Evolutionary conservation across 2,888 invertebrate genomes (phyloP).

Genomic region (Apotomis turbidana): DNA sequence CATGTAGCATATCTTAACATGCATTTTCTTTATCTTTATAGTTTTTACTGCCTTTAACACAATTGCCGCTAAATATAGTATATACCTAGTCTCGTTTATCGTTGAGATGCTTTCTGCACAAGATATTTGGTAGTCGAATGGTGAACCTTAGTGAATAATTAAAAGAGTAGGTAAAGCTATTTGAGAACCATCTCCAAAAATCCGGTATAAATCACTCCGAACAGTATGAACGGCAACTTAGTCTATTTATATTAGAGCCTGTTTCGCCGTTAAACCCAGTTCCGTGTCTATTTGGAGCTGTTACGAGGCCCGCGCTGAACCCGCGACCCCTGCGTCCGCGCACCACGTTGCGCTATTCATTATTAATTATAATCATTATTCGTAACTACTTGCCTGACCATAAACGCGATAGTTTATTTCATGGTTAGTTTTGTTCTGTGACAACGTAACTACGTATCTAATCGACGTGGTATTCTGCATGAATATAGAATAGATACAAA

Average conservation of each 20-base stretch:
- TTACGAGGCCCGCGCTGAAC: conserved; percentile 7
- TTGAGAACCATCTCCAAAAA: background rate
- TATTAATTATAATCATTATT: background rate
- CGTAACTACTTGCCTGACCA: background rate
- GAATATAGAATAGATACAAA: no score
- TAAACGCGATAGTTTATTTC: no score
- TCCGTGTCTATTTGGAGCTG: background rate
- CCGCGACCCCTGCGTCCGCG: conserved; percentile 7
- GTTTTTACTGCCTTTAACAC: background rate
- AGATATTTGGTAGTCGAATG: no score
- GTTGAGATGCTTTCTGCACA: no score
- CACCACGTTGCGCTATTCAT: background rate
- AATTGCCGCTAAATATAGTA: no score
- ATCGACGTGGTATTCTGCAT: no score
- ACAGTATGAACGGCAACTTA: background rate
- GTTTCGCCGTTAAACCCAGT: background rate
- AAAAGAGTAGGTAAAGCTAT: no score
- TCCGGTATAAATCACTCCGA: background rate
- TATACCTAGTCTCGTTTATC: no score
- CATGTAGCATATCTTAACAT: background rate
- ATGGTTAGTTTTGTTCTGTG: no score
- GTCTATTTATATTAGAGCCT: background rate
- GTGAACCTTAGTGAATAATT: no score
- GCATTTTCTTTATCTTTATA: background rate
- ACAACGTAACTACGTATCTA: no score